Conservation (phyloP, 2,888 invertebrate species). For the Perdita meconis region DNA sequence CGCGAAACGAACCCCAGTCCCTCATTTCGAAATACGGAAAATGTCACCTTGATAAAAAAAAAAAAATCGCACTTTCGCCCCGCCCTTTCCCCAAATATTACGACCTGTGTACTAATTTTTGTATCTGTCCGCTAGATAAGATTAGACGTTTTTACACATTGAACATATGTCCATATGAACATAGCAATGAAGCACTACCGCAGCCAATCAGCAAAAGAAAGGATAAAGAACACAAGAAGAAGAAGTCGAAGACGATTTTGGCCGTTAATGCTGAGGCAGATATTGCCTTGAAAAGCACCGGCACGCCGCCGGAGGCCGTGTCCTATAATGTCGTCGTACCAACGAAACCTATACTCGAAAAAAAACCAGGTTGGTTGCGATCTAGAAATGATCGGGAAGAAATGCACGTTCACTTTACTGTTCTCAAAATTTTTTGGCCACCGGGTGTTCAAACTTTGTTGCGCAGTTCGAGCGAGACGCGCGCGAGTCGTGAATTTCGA, state of each 20-base stretch:
- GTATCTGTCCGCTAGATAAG: constrained; percentile 42
- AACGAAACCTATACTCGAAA: constrained; percentile 66
- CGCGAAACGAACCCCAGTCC: neutral
- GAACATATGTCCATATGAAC: constrained; percentile 39
- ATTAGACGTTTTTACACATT: constrained; percentile 38
- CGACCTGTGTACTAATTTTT: constrained; percentile 35
- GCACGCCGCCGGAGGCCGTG: constrained; percentile 46
- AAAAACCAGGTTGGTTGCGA: constrained; percentile 75
- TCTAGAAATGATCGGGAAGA: constrained; percentile 33
- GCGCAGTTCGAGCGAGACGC: neutral
- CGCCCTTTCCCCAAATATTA: neutral
- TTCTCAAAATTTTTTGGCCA: neutral
- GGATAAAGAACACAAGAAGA: constrained; percentile 88
- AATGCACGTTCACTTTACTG: constrained; percentile 47
- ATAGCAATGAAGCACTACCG: constrained; percentile 83
- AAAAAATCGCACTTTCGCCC: neutral
- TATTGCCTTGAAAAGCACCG: constrained; percentile 50
- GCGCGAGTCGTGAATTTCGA: constrained; percentile 1
- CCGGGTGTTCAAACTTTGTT: neutral
- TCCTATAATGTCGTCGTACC: constrained; percentile 60
- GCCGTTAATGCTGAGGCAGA: constrained; percentile 55
- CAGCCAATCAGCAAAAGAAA: constrained; percentile 86
- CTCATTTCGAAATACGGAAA: neutral
- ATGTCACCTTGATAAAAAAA: neutral
- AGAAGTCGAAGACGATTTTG: constrained; percentile 84